Evolutionary conservation across 1,140 invertebrate genomes (phyloP), one percentile per base, ranked within the genome.

Genomic region (Aphidius gifuensis): DNA sequence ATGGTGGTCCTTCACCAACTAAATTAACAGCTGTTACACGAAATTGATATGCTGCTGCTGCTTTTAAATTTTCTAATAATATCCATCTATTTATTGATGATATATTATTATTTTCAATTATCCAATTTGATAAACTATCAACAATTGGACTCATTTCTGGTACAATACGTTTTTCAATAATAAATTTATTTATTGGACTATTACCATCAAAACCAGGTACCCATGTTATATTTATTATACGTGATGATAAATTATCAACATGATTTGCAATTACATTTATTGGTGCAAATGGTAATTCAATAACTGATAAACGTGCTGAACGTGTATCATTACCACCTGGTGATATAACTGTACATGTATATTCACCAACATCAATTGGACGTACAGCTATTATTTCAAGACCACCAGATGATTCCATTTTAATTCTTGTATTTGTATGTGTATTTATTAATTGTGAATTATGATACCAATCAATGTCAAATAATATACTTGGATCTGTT

Each of bases 161-260:
- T 39, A 96, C 91, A 71, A 93, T 90, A 66, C 93, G 84, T 76
- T 90, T 92, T 76, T 98, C 93, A 38, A 99, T 85, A 64, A 97
- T 94, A 77, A 91, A 98, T 74, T 96, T 94, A 61, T 91, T 86
- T 53, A 97, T 92, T 3, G 93, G 92, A 75, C 93, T 96, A 75
- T 99, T 98, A 47, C 97, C 97, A 82, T 99, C 93, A 80, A 98
- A 99, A 9, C 92, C 92, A 0, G 93, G 90, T 7, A 91, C 90
- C 97, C 97, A 99, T 9, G 88, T 90, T 1, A 99, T 87, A 76
- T 97, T 96, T 44, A 98, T 93, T 9, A 87, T 75, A 21, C 51
- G 83, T 69, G 38, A 83, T 68, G 65, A 85, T 74, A 73, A 87
- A 73, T 44, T 62, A 40, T 83, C 81, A 5, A 91, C 68, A 11